phyloP scores from a whole-genome alignment of 1,140 invertebrate species.

The Adelges cooleyi region DNA sequence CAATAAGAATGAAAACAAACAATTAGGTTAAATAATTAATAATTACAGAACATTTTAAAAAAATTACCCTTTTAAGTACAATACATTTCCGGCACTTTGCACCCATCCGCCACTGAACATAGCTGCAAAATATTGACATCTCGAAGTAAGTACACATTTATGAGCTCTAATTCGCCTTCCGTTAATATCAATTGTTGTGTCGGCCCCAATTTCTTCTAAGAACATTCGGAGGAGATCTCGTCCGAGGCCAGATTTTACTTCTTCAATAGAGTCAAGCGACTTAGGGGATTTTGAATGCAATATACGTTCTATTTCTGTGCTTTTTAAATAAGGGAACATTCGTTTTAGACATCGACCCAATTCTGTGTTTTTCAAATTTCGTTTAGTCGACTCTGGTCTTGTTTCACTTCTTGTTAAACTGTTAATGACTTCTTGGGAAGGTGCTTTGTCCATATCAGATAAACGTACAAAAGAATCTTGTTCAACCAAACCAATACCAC shows the following conservation, averaged over 20 bases:
- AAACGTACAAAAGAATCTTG: constrained; percentile 41
- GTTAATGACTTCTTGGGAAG: constrained; percentile 27
- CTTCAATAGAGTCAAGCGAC: constrained; percentile 47
- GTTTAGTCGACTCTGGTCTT: constrained; percentile 28
- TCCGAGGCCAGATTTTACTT: constrained; percentile 48
- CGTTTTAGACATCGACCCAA: constrained; percentile 20
- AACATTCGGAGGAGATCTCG: constrained; percentile 81
- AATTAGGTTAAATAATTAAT: constrained; percentile 12
- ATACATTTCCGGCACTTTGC: constrained; percentile 65
- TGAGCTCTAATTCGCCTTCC: constrained; percentile 70
- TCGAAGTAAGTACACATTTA: constrained; percentile 76
- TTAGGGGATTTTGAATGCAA: constrained; percentile 26
- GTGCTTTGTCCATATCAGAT: constrained; percentile 46
- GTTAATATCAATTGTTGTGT: constrained; percentile 67
- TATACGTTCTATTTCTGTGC: constrained; percentile 11
- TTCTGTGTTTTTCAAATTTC: constrained; percentile 24
- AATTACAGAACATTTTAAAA: not conserved
- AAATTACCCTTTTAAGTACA: constrained; percentile 65
- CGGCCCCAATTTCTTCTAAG: constrained; percentile 72
- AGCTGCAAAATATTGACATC: constrained; percentile 83
- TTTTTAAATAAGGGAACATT: constrained; percentile 30
- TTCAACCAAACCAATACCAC: constrained; percentile 22
- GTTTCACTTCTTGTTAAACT: constrained; percentile 30
- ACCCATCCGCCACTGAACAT: constrained; percentile 73
- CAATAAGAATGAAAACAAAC: constrained; percentile 1